Base-by-base conservation (phyloP, 2,113 vertebrate genomes). In the Chionomys nivalis region DNA sequence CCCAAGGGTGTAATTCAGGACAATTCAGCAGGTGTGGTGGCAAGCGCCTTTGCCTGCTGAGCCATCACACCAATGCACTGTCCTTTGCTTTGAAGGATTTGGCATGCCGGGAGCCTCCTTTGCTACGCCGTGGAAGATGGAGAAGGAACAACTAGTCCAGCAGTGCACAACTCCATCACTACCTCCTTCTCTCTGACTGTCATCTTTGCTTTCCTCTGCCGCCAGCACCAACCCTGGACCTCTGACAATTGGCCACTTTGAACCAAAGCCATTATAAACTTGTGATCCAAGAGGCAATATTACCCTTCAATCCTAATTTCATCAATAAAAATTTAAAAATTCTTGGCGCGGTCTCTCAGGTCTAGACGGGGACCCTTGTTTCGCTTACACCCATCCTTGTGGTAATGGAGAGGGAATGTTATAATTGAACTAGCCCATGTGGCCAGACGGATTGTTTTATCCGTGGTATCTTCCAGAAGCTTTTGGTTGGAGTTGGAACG, bases 221-320 rank as follows among this genome's bases (percentile, higher is more conserved):
- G 55, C 39, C 79, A 44, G 79, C 7, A 33, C n/a, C 39, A 36
- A 26, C 3, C 39, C 42, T 28, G 63, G 36, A 70, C 66, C 7
- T 7, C 19, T 72, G 81, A 33, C 65, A 42, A 5, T 14, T 75
- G 68, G 63, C 31, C 39, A 3, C 79, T 70, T 42, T 93, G 49
- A 94, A 73, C 44, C 78, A 66, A 89, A 89, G n/a, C 23, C 63
- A 65, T 55, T 21, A 23, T n/a, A 95, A 55, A 26, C 28, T 89
- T 89, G 79, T 19, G 55, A 91, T 77, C 44, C 77, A 63, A 61
- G 83, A 95, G 79, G 61, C 94, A 93, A 83, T 83, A 83, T 39
- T 47, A 39, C 44, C 78, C 55, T 83, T 91, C 61, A 72, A 47
- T 68, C 36, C 14, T 13, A n/a, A 72, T 13, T 72, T 92, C 70